A percentile compares a stretch with the other conserved stretches of the same genome.
These are phyloP conservation scores for Pholis gunnellus DNA, from an alignment of 2,113 vertebrate species.

Conservation along the genomic window DNA sequence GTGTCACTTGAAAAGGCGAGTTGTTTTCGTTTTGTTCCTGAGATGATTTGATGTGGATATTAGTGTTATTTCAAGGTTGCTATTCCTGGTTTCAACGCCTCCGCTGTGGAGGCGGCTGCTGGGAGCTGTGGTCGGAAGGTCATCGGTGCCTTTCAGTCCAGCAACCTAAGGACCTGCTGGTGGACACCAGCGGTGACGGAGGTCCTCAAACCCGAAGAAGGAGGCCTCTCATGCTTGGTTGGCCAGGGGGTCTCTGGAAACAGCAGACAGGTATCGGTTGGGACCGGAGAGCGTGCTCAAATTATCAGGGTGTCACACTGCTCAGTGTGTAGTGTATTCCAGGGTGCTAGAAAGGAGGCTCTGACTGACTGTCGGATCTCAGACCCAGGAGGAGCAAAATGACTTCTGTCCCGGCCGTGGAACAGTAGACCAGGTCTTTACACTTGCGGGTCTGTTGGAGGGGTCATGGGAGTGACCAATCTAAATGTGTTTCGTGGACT, in stretches of 20 bases:
- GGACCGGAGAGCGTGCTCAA: too few relatives aligned
- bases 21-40: neutral
- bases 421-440: neutral
- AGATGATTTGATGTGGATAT: neutral
- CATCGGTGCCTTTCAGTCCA: neutral
- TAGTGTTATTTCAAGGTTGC: neutral
- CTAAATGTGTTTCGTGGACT: neutral
- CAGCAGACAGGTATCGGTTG: too few relatives aligned
- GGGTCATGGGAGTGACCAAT: neutral
- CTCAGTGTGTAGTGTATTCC: too few relatives aligned
- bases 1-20: too few relatives aligned
- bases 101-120: too few relatives aligned
- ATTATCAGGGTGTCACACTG: too few relatives aligned
- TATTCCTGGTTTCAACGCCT: neutral
- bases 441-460: neutral
- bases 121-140: too few relatives aligned
- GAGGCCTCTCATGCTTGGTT: too few relatives aligned
- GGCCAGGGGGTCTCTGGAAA: too few relatives aligned
- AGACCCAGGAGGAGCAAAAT: too few relatives aligned
- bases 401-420: neutral
- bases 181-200: neutral
- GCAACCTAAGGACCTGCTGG: neutral
- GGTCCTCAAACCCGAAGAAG: too few relatives aligned
- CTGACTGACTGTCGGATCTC: neutral
- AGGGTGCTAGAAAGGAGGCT: too few relatives aligned